A percentile compares a stretch with the other conserved stretches of the same genome.
Evolutionary conservation across 2,113 vertebrate species (phyloP).

Genomic region (Laticauda colubrina): DNA sequence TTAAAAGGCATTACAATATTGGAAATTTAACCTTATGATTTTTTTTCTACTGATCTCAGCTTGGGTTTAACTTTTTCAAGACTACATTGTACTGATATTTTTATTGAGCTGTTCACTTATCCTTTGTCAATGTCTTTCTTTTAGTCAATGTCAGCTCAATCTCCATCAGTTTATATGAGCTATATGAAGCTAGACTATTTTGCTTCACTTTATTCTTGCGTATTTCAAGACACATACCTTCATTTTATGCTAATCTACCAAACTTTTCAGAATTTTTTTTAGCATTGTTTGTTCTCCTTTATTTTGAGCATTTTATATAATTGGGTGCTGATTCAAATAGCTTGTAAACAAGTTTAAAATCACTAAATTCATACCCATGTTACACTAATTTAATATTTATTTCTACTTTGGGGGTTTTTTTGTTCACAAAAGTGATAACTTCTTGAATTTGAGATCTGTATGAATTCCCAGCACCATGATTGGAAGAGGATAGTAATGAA

Average conservation of each 20-base stretch:
- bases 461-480: neutral
- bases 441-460: neutral
- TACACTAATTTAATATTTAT: neutral
- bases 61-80: neutral
- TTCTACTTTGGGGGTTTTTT: neutral
- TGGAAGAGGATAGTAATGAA: neutral
- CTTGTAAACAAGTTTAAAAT: neutral
- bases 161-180: neutral
- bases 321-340: neutral
- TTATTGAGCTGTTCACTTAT: neutral
- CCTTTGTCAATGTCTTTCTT: neutral
- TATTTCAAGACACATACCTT: neutral
- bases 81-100: neutral
- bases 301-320: neutral
- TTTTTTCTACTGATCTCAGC: neutral
- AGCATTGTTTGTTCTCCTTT: neutral
- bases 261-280: neutral
- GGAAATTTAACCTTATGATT: neutral
- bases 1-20: neutral
- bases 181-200: neutral
- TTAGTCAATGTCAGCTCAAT: neutral
- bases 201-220: neutral
- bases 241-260: neutral
- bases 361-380: neutral
- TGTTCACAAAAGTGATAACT: neutral